A percentile compares a stretch with the other conserved stretches of the same genome.
Conservation (phyloP, 2,113 vertebrate genomes). For the Struthidea cinerea region DNA sequence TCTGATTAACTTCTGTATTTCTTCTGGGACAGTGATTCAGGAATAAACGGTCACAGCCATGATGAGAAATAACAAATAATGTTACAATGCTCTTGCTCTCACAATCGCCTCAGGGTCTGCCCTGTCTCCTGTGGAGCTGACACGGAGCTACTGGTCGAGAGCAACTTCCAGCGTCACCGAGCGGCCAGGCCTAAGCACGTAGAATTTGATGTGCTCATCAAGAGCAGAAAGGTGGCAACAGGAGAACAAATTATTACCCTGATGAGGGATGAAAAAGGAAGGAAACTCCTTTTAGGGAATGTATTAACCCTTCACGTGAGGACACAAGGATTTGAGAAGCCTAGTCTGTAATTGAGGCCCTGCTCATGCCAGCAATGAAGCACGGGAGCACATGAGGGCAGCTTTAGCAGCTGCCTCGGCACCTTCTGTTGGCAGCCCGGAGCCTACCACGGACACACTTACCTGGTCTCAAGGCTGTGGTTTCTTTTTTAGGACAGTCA, state of each 20-base stretch:
- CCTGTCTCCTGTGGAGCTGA: background rate
- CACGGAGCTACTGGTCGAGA: background rate
- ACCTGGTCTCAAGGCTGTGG: background rate
- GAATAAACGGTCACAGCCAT: background rate
- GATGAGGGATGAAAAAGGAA: background rate
- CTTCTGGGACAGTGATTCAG: background rate
- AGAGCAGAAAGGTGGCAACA: background rate
- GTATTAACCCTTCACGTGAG: background rate
- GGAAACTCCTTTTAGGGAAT: background rate
- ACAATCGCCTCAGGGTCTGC: background rate
- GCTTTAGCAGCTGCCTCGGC: background rate
- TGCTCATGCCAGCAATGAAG: background rate
- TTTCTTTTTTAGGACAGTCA: background rate
- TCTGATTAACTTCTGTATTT: background rate
- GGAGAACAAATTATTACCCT: background rate
- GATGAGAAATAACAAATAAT: background rate
- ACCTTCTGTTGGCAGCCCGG: background rate
- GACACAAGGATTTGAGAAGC: background rate
- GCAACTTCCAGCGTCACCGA: background rate
- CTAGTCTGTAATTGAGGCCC: background rate
- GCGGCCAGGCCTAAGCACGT: fast-evolving
- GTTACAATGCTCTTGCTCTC: background rate
- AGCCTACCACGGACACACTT: background rate
- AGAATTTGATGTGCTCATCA: background rate
- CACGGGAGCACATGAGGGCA: fast-evolving